Percentiles rank a stretch among this genome's conserved stretches.
Evolutionary conservation across 2,113 vertebrate species (phyloP).

Genomic region (Epinephelus lanceolatus): DNA sequence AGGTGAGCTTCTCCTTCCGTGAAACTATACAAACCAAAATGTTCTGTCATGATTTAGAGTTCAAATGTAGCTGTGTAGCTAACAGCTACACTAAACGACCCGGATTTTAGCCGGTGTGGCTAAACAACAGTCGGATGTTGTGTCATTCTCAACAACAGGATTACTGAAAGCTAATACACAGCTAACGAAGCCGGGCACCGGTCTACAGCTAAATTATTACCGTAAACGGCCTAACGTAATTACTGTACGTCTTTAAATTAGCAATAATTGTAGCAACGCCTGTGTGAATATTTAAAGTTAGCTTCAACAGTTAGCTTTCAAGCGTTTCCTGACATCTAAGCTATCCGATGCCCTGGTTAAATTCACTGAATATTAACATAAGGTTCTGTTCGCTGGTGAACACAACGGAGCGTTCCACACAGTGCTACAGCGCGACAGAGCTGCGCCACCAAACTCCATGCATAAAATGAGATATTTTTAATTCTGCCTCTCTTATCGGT

Average conservation of each 20-base stretch:
- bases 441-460: not conserved
- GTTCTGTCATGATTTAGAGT: not conserved
- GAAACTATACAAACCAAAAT: accelerated
- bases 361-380: accelerated
- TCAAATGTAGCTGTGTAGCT: not conserved
- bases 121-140: not conserved
- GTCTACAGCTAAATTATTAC: not conserved
- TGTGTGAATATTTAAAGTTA: not conserved
- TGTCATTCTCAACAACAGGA: conserved; percentile 17
- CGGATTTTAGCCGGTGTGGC: not conserved
- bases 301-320: not conserved
- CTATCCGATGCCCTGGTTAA: not conserved
- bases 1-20: conserved; percentile 19
- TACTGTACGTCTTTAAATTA: not conserved
- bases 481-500: not conserved
- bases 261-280: not conserved
- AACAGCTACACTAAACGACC: not conserved
- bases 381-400: not conserved
- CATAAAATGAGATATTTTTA: accelerated
- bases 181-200: conserved; percentile 8
- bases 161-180: conserved; percentile 28
- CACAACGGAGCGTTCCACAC: too few relatives aligned
- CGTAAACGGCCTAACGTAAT: not conserved
- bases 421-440: accelerated
- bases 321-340: not conserved